Evolutionary conservation across 2,888 invertebrate species (phyloP), one percentile per base, ranked within the genome.

Genomic region (Morpho deidamia): DNA sequence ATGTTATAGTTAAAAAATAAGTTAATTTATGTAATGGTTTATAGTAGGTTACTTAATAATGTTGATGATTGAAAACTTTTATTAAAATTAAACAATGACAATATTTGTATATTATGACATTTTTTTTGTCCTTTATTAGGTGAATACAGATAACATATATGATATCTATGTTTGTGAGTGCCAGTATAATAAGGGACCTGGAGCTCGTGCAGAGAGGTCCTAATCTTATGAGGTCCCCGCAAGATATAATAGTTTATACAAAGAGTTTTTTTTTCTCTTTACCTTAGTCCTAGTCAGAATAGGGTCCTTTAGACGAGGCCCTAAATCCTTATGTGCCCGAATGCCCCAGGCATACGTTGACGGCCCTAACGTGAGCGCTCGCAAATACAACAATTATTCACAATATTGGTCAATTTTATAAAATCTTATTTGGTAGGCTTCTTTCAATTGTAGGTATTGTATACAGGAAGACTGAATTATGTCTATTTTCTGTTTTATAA

Each of bases 391-490:
- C 38, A 42, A 42, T 49, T 32, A 14, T 11, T 44, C 12, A 41
- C 9, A 9, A 44, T 35, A n/a, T 48, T 47, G 49, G 53, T 73
- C 70, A 73, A 65, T 63, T 67, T 64, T 48, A 46, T 41, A 48
- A 53, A 59, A 62, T 59, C 53, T 39, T 23, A 57, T 59, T 48
- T 57, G 44, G 42, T 59, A 56, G 58, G 44, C 37, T 52, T 53
- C 51, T 53, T 61, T 58, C 59, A 61, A 59, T 60, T 56, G 55
- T 56, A 58, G 56, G 53, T 63, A 58, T 55, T 48, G 61, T 67
- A 66, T 72, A 74, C 74, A 76, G 79, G 76, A 67, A 67, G 66
- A 67, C 67, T 67, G 67, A 67, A 63, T 61, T 61, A 63, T 61
- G 59, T 54, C 57, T 51, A 54, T 54, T 51, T 54, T 39, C 14